A percentile compares a stretch with the other conserved stretches of the same genome.
phyloP scores from a whole-genome alignment of 1,140 invertebrate genomes.

The Eufriesea mexicana region DNA sequence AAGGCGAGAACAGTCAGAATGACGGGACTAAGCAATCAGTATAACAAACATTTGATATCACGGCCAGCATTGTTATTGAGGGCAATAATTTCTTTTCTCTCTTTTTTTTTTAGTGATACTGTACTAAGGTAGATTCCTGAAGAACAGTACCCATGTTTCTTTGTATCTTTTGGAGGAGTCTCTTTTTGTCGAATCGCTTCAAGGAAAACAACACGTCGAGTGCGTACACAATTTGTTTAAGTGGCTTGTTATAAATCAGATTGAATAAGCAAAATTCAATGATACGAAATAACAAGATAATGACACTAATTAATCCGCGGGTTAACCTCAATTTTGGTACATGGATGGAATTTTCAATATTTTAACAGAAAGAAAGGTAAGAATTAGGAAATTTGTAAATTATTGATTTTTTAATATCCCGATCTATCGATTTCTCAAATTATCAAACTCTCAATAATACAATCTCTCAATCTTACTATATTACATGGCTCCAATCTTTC shows the following conservation, averaged over 20 bases:
- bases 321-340: neutral
- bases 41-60: slow-evolving; percentile 43
- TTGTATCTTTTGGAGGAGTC: neutral
- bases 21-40: neutral
- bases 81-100: slow-evolving; percentile 11
- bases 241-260: neutral
- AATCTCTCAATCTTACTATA: neutral
- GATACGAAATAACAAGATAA: neutral
- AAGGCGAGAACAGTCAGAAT: neutral
- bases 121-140: neutral
- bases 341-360: neutral
- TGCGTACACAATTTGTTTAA: neutral
- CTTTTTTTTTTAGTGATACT: neutral
- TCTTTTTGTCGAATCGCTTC: neutral
- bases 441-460: neutral
- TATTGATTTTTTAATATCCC: neutral
- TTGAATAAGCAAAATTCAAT: neutral
- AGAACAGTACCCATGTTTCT: neutral
- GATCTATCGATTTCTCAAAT: neutral
- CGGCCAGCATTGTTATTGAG: neutral
- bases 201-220: neutral
- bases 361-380: neutral
- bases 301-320: neutral
- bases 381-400: neutral
- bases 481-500: neutral